These are phyloP conservation scores for Phasianus colchicus DNA, from an alignment of 2,113 vertebrate genomes.

Conservation along the genomic window DNA sequence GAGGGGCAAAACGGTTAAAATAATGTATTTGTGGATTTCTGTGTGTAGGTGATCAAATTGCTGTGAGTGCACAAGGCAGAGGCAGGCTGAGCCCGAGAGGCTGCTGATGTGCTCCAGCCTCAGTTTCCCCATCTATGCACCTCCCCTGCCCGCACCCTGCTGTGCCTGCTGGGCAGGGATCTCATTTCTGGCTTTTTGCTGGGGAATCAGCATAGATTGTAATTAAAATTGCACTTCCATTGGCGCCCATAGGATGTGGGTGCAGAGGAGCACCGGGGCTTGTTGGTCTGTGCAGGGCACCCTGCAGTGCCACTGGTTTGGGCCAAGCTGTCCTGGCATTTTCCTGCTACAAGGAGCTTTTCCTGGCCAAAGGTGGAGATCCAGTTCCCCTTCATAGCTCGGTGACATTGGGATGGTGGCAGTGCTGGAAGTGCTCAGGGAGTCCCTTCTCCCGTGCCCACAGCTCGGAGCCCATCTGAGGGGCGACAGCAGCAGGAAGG, in stretches of 20 bases:
- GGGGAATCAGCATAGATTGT: accelerated
- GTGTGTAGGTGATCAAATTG: not conserved
- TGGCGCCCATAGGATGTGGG: accelerated
- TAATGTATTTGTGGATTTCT: not conserved
- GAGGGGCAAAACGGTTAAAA: not conserved
- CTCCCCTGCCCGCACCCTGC: not conserved
- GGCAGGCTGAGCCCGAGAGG: not conserved
- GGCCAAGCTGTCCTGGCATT: not conserved
- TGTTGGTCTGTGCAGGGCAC: accelerated
- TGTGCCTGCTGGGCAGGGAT: too few relatives aligned
- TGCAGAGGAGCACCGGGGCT: not conserved
- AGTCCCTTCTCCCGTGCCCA: not conserved
- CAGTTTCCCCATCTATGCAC: not conserved
- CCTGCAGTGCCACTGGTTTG: accelerated
- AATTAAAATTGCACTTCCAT: not conserved
- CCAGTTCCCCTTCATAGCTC: not conserved
- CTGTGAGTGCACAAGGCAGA: not conserved
- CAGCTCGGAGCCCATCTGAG: accelerated
- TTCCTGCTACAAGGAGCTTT: not conserved
- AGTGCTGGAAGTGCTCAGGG: not conserved
- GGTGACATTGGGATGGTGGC: accelerated
- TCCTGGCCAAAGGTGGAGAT: not conserved
- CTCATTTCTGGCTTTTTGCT: not conserved
- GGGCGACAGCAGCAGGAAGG: not conserved
- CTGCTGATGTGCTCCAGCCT: not conserved